A percentile compares a stretch with the other conserved stretches of the same genome.
Conservation (phyloP, 2,113 vertebrate genomes). For the Turnix velox region DNA sequence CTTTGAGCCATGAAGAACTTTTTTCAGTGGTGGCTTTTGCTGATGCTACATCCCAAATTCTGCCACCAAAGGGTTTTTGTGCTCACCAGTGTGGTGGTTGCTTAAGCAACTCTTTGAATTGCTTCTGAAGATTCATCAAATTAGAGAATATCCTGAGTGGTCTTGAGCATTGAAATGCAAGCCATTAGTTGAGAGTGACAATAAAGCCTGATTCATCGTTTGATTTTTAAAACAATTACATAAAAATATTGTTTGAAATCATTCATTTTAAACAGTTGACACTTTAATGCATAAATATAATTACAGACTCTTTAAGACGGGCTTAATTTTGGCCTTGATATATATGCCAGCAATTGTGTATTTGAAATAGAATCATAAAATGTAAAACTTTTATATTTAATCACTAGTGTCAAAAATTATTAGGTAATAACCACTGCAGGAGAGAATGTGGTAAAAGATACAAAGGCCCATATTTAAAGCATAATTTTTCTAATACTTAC, state of each 20-base stretch:
- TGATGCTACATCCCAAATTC: neutral
- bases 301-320: slow-evolving; percentile 65
- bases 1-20: neutral
- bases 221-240: slow-evolving; percentile 74
- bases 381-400: slow-evolving; percentile 77
- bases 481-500: slow-evolving; percentile 77
- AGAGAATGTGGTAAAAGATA: slow-evolving; percentile 73
- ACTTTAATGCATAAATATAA: slow-evolving; percentile 79
- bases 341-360: slow-evolving; percentile 74
- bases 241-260: slow-evolving; percentile 76
- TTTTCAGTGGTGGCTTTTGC: neutral
- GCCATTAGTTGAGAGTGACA: slow-evolving; percentile 52
- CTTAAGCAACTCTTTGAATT: neutral
- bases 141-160: neutral
- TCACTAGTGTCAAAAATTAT: slow-evolving; percentile 80
- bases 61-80: neutral
- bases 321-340: slow-evolving; percentile 74
- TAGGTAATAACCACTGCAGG: slow-evolving; percentile 75
- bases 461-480: slow-evolving; percentile 77
- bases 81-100: neutral
- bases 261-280: slow-evolving; percentile 66
- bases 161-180: neutral
- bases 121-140: neutral
- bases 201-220: slow-evolving; percentile 71
- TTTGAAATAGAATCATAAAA: slow-evolving; percentile 81